A percentile compares a stretch with the other conserved stretches of the same genome.
phyloP scores from a whole-genome alignment of 2,113 vertebrate genomes.

The Phasianus colchicus region DNA sequence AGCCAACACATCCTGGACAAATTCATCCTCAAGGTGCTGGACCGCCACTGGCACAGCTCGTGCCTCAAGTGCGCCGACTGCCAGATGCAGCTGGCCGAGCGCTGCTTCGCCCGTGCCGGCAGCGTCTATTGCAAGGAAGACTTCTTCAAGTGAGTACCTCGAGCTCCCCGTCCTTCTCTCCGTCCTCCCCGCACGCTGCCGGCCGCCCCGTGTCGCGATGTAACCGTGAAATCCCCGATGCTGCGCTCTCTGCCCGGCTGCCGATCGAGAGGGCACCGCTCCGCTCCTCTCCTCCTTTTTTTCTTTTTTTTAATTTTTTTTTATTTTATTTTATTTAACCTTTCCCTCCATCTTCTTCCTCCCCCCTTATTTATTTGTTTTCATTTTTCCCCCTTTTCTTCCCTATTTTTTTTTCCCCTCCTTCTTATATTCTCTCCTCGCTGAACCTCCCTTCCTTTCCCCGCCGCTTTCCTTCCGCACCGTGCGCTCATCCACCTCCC shows the following conservation, averaged over 20 bases:
- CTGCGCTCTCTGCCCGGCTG: neutral
- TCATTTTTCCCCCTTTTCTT: neutral
- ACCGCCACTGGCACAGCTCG: conserved; percentile 97
- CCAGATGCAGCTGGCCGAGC: conserved; percentile 93
- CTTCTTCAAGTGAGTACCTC: conserved; percentile 95
- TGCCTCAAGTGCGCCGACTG: conserved; percentile 98
- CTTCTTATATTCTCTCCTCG: neutral
- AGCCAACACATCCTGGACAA: conserved; percentile 98
- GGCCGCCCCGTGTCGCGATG: neutral
- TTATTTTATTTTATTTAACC: too few species aligned
- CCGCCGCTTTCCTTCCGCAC: neutral
- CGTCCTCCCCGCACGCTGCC: neutral
- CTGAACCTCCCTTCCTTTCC: neutral
- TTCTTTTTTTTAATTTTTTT: too few species aligned
- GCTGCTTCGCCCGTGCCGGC: conserved; percentile 95
- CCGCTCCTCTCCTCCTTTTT: neutral
- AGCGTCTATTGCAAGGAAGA: conserved; percentile 99
- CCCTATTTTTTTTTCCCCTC: neutral
- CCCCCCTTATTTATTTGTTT: neutral
- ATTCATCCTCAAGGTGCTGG: conserved; percentile 99
- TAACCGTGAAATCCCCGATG: neutral
- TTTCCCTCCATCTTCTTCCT: neutral
- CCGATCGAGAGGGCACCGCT: conserved; percentile 41
- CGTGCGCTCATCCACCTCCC: too few species aligned
- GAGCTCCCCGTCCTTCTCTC: neutral